Base-by-base conservation (phyloP, 1,140 invertebrate species). In the Aphis gossypii region DNA sequence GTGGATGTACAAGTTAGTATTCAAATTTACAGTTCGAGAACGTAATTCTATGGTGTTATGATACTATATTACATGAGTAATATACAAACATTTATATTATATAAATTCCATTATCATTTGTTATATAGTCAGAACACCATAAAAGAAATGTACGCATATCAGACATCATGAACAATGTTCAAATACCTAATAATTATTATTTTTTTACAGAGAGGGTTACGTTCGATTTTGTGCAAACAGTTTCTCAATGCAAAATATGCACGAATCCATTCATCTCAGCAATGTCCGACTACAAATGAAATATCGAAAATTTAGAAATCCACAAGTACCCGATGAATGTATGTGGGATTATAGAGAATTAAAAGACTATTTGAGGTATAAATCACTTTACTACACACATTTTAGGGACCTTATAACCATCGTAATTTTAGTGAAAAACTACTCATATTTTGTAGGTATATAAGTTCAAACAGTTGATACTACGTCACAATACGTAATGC, bases 211-310 rank as follows among this genome's bases (percentile, higher is more conserved):
- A 94, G 97, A 98, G 95, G 97, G 98, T 95, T 99, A 99, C 95
- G 95, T 99, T 92, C 96, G 98, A 93, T 99, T 99, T 96, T 99
- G 98, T 95, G 98, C 98, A 0, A 98, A 99, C 95, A 97, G 97
- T 95, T 99, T 98, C 95, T 97, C 97, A 94, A 95, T 99, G 83
- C 97, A 96, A n/a, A 97, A 98, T 95, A 98, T 98, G 95, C 98
- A 99, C 95, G 98, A 99, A 95, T 98, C 98, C 0, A 97, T 99
- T 91, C 98, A 99, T 95, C 96, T 99, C 14, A 98, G 98, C 82
- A 99, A 99, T 95, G 97, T 99, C 95, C 98, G 98, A 4, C 97
- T 99, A 48, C 98, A 99, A 95, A 97, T 97, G 94, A 97, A 98
- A 95, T 99, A 99, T 94, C 97, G 97, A 94, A 99, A 98, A 95